Percentiles rank a stretch among this genome's conserved stretches.
Conservation (phyloP, 2,797 vertebrate genomes). For the Scarus forsteni region DNA sequence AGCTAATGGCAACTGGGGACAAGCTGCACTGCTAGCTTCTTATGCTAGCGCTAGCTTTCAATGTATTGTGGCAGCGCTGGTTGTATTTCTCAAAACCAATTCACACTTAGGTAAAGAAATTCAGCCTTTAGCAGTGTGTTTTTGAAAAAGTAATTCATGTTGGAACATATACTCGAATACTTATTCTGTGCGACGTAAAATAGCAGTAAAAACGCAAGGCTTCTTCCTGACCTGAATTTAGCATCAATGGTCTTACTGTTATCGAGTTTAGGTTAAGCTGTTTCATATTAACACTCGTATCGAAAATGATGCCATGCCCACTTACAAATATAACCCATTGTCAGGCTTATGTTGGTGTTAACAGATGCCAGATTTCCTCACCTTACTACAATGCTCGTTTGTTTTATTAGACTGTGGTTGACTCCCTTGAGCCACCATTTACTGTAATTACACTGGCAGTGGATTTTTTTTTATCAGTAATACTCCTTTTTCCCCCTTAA, state of each 20-base stretch:
- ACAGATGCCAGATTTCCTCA: not conserved
- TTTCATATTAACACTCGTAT: too few relatives aligned
- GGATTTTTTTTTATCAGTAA: not conserved
- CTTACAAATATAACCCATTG: not conserved
- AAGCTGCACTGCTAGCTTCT: slow-evolving; percentile 24
- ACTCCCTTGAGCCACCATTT: not conserved
- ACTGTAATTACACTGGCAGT: not conserved
- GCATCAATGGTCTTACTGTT: not conserved
- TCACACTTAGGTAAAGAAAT: too few relatives aligned
- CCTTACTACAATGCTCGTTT: not conserved
- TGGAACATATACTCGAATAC: too few relatives aligned
- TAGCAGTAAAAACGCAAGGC: not conserved
- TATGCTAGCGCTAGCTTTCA: slow-evolving; percentile 20
- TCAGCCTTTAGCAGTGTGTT: too few relatives aligned
- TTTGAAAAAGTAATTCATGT: too few relatives aligned
- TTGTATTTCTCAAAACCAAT: not conserved
- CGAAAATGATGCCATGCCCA: not conserved
- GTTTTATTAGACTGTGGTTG: not conserved
- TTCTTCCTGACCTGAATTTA: not conserved
- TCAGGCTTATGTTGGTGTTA: not conserved
- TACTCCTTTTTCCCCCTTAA: not conserved
- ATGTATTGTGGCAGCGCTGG: not conserved
- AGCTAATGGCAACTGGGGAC: slow-evolving; percentile 8
- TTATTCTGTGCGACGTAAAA: not conserved
- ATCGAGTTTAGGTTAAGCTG: not conserved